Evolutionary conservation across 1,140 invertebrate genomes (phyloP).

Genomic region (Drosophila repletoides): DNA sequence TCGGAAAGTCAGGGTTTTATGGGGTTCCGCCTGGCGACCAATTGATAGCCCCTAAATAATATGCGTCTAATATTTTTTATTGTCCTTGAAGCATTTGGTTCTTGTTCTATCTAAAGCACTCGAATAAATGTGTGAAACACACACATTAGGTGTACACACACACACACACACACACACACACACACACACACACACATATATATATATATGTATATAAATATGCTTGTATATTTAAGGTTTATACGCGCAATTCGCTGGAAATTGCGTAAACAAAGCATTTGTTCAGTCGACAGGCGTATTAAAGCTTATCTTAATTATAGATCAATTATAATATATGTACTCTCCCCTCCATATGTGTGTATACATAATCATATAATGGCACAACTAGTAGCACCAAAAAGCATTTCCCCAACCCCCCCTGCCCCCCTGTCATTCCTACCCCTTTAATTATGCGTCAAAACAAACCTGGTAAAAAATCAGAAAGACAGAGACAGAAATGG

Average conservation of each 20-base stretch:
- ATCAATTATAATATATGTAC: conserved; percentile 60
- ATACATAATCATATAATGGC: conserved; percentile 28
- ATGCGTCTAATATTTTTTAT: conserved; percentile 19
- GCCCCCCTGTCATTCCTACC: too few relatives aligned
- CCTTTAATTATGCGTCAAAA: conserved; percentile 44
- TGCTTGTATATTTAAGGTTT: conserved; percentile 26
- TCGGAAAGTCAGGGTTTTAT: not conserved
- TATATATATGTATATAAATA: conserved; percentile 6
- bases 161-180: not conserved
- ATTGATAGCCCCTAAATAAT: conserved; percentile 26
- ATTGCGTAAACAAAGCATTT: conserved; percentile 65
- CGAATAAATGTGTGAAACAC: too few relatives aligned
- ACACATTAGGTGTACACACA: conserved; percentile 8
- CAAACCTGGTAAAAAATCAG: conserved; percentile 13
- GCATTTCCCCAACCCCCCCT: too few relatives aligned
- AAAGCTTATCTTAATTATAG: conserved; percentile 78
- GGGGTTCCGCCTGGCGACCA: conserved; percentile 50
- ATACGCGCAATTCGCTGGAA: conserved; percentile 38
- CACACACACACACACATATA: not conserved
- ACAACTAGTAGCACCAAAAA: conserved; percentile 27
- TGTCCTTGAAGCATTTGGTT: conserved; percentile 35
- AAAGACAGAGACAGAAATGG: not conserved
- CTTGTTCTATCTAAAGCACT: conserved; percentile 19
- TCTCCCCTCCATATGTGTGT: not conserved
- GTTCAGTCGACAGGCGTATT: conserved; percentile 30